Evolutionary conservation across 2,888 invertebrate species (phyloP).

Genomic region (Drosophila limbata): DNA sequence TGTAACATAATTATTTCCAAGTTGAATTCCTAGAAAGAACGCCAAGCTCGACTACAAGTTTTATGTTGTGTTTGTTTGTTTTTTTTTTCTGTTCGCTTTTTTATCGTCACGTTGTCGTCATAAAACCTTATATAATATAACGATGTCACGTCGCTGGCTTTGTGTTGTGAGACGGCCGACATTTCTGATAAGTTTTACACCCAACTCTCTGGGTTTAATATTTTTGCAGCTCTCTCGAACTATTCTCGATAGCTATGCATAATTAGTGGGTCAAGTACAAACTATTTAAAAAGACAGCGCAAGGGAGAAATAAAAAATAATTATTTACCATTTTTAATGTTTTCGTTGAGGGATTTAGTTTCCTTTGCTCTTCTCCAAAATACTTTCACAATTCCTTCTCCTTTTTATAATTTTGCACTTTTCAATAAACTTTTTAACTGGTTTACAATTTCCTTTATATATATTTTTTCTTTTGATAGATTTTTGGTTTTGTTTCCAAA

Average conservation of each 20-base stretch:
- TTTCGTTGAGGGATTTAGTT: constrained; percentile 7
- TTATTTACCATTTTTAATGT: constrained; percentile 50
- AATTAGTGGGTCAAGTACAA: constrained; percentile 75
- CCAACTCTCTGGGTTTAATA: constrained; percentile 7
- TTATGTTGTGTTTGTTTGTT: constrained; percentile 3
- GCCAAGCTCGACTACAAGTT: constrained; percentile 23
- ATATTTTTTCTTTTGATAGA: constrained; percentile 32
- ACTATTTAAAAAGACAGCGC: constrained; percentile 17
- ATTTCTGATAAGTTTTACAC: constrained; percentile 34
- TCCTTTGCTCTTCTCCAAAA: constrained; percentile 17
- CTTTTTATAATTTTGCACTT: constrained; percentile 7
- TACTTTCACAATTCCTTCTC: constrained; percentile 4
- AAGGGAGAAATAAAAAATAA: constrained; percentile 1
- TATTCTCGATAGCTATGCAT: constrained; percentile 31
- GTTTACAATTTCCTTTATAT: constrained; percentile 46
- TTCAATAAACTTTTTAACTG: constrained; percentile 47
- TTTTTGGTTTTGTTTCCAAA: constrained; percentile 29
- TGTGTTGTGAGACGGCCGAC: constrained; percentile 8
- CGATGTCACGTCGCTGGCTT: constrained; percentile 30
- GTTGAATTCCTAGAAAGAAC: constrained; percentile 21
- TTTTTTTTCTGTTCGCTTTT: constrained; percentile 23
- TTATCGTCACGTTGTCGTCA: constrained; percentile 71
- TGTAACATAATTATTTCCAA: constrained; percentile 17
- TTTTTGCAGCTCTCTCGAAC: constrained; percentile 22
- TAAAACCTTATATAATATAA: constrained; percentile 71